phyloP scores from a whole-genome alignment of 2,113 vertebrate genomes.

The Dipodomys spectabilis region DNA sequence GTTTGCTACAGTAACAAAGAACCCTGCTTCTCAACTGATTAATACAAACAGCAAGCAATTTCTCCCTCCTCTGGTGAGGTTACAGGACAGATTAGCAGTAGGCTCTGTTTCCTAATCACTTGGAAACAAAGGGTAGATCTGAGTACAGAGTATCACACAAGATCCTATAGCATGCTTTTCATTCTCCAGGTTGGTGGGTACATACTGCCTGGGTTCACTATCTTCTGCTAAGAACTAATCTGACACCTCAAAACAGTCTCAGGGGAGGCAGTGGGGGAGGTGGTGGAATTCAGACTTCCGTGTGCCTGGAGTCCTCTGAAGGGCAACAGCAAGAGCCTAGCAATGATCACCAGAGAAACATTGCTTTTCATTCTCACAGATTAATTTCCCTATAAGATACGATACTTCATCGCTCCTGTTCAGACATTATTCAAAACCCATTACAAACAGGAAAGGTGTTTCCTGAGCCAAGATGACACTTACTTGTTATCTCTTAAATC shows the following conservation, averaged over 20 bases:
- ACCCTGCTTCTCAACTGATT: too few relatives aligned
- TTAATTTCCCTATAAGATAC: background rate
- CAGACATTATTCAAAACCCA: background rate
- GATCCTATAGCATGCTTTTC: background rate
- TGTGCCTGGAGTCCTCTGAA: too few relatives aligned
- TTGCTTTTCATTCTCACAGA: too few relatives aligned
- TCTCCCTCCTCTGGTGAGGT: too few relatives aligned
- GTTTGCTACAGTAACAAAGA: background rate
- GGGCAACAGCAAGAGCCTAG: fast-evolving
- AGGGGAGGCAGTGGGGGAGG: too few relatives aligned
- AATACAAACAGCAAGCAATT: too few relatives aligned
- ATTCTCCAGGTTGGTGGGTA: background rate
- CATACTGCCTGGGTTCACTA: background rate
- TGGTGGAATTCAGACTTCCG: background rate
- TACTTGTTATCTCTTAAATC: background rate
- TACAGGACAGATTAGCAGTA: too few relatives aligned
- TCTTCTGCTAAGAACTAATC: background rate
- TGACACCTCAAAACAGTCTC: fast-evolving
- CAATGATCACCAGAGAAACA: background rate
- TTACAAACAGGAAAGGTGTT: background rate
- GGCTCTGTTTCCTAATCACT: fast-evolving
- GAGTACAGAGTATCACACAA: fast-evolving
- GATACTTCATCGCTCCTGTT: too few relatives aligned
- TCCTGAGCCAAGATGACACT: background rate
- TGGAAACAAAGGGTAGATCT: fast-evolving